Conservation (phyloP, 2,797 vertebrate species). For the Hirundo rustica region DNA sequence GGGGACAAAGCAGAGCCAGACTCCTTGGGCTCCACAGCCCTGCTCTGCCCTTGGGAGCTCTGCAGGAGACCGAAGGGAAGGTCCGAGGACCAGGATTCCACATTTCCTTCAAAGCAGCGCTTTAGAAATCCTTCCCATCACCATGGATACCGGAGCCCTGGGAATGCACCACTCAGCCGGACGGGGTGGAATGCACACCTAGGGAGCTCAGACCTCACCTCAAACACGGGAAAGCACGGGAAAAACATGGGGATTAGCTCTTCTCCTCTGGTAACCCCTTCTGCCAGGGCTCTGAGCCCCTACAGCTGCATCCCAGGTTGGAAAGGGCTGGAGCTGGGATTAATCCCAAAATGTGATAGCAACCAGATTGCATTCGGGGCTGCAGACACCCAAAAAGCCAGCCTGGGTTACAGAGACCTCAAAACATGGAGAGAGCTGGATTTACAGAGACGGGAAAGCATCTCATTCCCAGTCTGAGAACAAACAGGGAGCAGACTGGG, state of each 20-base stretch:
- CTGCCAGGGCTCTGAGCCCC: neutral
- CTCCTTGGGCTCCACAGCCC: neutral
- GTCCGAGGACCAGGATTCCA: neutral
- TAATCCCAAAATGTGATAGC: neutral
- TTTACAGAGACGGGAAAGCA: neutral
- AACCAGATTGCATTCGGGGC: neutral
- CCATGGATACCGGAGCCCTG: conserved; percentile 31
- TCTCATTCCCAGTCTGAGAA: neutral
- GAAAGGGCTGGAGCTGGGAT: neutral
- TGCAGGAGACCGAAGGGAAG: neutral
- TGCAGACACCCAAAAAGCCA: neutral
- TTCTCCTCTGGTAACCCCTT: neutral
- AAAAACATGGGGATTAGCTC: neutral
- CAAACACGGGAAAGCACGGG: neutral
- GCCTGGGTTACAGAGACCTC: neutral
- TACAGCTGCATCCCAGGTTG: neutral
- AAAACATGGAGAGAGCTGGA: neutral
- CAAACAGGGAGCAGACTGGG: neutral
- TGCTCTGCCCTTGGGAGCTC: accelerated
- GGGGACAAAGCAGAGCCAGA: neutral
- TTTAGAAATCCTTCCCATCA: neutral
- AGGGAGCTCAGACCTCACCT: neutral
- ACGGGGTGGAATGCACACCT: neutral
- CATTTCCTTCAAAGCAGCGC: neutral
- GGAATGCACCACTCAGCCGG: neutral